These are phyloP conservation scores for Carapus acus DNA, from an alignment of 2,797 vertebrate genomes.

Conservation along the genomic window DNA sequence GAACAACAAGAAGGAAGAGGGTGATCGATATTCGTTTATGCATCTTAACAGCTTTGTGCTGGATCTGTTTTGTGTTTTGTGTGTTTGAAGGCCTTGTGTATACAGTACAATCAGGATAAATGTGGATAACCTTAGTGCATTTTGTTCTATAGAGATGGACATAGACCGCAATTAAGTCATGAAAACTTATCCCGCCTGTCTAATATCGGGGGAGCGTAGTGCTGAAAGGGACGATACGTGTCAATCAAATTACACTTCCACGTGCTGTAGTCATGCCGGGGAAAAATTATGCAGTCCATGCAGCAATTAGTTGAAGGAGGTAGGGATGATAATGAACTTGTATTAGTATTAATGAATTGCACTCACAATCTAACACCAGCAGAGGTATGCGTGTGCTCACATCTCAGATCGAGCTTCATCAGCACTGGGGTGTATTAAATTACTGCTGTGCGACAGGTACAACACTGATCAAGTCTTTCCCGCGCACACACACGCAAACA, in stretches of 20 bases:
- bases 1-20: neutral
- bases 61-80: neutral
- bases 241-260: slow-evolving; percentile 6
- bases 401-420: neutral
- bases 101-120: neutral
- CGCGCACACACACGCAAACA: too few species aligned
- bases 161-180: too few species aligned
- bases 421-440: slow-evolving; percentile 8
- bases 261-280: slow-evolving; percentile 4
- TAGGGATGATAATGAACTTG: neutral
- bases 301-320: neutral
- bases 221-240: slow-evolving; percentile 49
- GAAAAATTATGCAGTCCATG: neutral
- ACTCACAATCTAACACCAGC: neutral
- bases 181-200: too few species aligned
- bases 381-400: slow-evolving; percentile 1
- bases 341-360: slow-evolving; percentile 1
- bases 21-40: neutral
- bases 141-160: slow-evolving; percentile 13
- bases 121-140: slow-evolving; percentile 4
- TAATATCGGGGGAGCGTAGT: too few species aligned
- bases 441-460: slow-evolving; percentile 19
- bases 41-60: neutral
- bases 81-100: neutral
- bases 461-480: slow-evolving; percentile 28